Base-by-base conservation (phyloP, 2,888 invertebrate species). In the Tipula vernalis region DNA sequence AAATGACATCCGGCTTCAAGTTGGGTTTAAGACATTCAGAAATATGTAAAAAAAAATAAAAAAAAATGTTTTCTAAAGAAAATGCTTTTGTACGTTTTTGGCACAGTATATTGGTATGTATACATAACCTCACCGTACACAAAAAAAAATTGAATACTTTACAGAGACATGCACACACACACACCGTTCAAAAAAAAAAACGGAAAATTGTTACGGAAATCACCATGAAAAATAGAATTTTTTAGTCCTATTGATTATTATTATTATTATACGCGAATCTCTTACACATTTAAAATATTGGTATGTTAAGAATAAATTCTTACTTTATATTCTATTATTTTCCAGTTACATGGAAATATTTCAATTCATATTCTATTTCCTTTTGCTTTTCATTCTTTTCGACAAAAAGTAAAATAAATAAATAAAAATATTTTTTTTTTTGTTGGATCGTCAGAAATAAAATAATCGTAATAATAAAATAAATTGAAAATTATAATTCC, bases 1-100 rank as follows among this genome's bases (percentile, higher is more conserved):
- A 71, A 71, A 71, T 71, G 71, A 71, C 71, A 71, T 71, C 71
- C 71, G 71, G 71, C 71, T 71, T 71, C 71, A 71, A 71, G 71
- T 71, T 71, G 71, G 71, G 71, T 71, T 71, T 71, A 71, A 71
- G 71, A 71, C 71, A 71, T 71, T 71, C 71, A 71, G 71, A 71
- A 71, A 71, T 71, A 28, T 71, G 28, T 28, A 71, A 2, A 28
- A 6, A 71, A 5, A 71, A 18, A 71, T 28, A 12, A 28, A 10
- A 18, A 71, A 71, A 28, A 28, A 28, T 10, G 28, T 71, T 71
- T 71, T 71, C 28, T 28, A 71, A 71, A 71, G 71, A 18, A 18
- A 71, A 71, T 71, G 10, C 10, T 71, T 71, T 71, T 71, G 71
- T 71, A 71, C 5, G 47, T 5, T 51, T 51, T 51, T 51, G 12